phyloP scores from a whole-genome alignment of 2,113 vertebrate genomes.

The Tichodroma muraria region DNA sequence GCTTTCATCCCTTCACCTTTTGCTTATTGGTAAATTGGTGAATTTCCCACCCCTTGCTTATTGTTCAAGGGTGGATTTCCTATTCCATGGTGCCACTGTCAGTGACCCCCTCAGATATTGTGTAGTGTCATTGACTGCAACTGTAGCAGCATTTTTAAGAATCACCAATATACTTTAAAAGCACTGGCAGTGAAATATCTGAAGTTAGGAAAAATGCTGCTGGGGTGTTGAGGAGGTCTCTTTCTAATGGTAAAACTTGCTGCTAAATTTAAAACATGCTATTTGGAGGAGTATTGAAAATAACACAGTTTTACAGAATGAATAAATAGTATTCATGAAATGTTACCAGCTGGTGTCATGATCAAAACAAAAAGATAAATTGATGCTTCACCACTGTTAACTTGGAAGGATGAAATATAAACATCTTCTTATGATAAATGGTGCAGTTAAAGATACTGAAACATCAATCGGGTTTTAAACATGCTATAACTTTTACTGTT shows the following conservation, averaged over 20 bases:
- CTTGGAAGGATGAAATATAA: conserved; percentile 47
- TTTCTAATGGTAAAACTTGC: background rate
- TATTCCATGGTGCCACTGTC: background rate
- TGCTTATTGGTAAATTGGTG: background rate
- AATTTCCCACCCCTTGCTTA: background rate
- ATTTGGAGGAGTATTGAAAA: background rate
- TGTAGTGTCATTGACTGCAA: background rate
- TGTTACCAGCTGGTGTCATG: background rate
- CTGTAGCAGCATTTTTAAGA: background rate
- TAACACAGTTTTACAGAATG: background rate
- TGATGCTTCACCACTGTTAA: conserved; percentile 9
- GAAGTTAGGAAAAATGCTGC: background rate
- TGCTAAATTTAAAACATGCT: background rate
- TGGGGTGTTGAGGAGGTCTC: background rate
- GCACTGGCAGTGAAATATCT: background rate
- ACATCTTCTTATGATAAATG: conserved; percentile 37
- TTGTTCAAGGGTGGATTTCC: background rate
- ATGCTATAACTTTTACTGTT: conserved; percentile 39
- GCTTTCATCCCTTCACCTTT: background rate
- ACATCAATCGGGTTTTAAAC: conserved; percentile 18
- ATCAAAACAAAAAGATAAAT: conserved; percentile 41
- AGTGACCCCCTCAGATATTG: background rate
- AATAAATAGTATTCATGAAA: conserved; percentile 37
- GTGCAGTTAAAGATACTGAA: conserved; percentile 17
- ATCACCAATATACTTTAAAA: background rate